phyloP scores from a whole-genome alignment of 2,888 invertebrate genomes.

The Quadriops clusia region DNA sequence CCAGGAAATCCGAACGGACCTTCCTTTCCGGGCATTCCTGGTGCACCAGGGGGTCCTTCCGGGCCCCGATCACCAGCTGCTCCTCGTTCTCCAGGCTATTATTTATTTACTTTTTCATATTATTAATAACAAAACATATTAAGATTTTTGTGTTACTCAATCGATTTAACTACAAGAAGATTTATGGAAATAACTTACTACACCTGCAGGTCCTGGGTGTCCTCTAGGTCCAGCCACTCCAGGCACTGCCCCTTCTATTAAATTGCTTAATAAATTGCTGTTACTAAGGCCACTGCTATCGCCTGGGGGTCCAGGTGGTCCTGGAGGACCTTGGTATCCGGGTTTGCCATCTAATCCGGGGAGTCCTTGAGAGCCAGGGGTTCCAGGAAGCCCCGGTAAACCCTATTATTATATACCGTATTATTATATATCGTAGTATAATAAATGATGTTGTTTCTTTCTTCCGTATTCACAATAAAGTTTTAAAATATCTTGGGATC shows the following conservation, averaged over 20 bases:
- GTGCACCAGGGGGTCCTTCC: slow-evolving; percentile 42
- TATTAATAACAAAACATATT: too few species aligned
- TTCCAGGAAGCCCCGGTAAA: slow-evolving; percentile 20
- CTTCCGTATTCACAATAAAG: too few species aligned
- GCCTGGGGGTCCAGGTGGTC: slow-evolving; percentile 39
- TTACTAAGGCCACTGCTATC: slow-evolving; percentile 22
- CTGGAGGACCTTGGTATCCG: slow-evolving; percentile 32
- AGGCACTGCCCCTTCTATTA: slow-evolving; percentile 24
- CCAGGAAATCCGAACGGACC: slow-evolving; percentile 47
- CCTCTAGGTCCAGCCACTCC: slow-evolving; percentile 44
- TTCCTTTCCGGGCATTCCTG: slow-evolving; percentile 47
- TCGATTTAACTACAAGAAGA: too few species aligned
- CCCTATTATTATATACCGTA: too few species aligned
- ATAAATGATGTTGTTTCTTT: too few species aligned
- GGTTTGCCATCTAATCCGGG: slow-evolving; percentile 25
- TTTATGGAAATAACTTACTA: slow-evolving; percentile 23
- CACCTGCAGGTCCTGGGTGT: slow-evolving; percentile 42
- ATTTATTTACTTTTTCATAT: too few species aligned
- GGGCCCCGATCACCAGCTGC: slow-evolving; percentile 45
- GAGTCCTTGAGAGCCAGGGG: slow-evolving; percentile 21
- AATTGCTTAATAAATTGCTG: slow-evolving; percentile 11
- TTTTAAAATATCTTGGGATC: too few species aligned
- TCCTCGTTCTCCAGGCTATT: slow-evolving; percentile 46
- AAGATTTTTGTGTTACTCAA: too few species aligned
- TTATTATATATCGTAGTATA: too few species aligned